Base-by-base conservation (phyloP, 2,113 vertebrate species). In the Fulmarus glacialis region DNA sequence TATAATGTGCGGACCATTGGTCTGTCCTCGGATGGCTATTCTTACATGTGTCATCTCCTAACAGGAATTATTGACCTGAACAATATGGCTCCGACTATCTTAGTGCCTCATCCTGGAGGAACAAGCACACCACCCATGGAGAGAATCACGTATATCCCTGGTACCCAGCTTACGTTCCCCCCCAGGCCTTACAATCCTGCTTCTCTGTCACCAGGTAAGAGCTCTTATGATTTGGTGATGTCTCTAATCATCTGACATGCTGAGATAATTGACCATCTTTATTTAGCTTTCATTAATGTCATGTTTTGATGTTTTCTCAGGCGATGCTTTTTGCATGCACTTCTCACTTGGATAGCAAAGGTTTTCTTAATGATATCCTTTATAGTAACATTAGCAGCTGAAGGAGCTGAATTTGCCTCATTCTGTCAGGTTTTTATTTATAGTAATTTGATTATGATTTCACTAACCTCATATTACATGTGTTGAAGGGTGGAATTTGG, bases 1-100 rank as follows among this genome's bases (percentile, higher is more conserved):
- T 23, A 23, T 64, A 20, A 42, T 16, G 3, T 55, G n/a, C 64
- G 23, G 59, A 34, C 11, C 8, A 8, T 17, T 45, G 36, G 8
- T 74, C 50, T 58, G 22, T 59, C 32, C 73, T 40, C 68, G 47
- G 71, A 55, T 47, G 36, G 27, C 64, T 14, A 5, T 91, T 85
- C 62, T 97, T 42, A 87, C 0, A 0, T 11, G 38, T 88, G 71
- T 93, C 55, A 24, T 98, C 98, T 99, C 97, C 98, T 98, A 98
- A 98, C 98, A 99, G 99, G 99, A 98, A 99, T 99, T 96, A 99
- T 99, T 98, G 99, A 99, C 98, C 98, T 99, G 98, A 99, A 99
- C 98, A 99, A 99, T 97, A 99, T 99, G 99, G 99, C 99, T 97
- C 99, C 99, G 97, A 98, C 99, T 96, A 99, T 99, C 98, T 98